A percentile compares a stretch with the other conserved stretches of the same genome.
These are phyloP conservation scores for Diuraphis noxia DNA, from an alignment of 1,140 invertebrate genomes.

Conservation along the genomic window DNA sequence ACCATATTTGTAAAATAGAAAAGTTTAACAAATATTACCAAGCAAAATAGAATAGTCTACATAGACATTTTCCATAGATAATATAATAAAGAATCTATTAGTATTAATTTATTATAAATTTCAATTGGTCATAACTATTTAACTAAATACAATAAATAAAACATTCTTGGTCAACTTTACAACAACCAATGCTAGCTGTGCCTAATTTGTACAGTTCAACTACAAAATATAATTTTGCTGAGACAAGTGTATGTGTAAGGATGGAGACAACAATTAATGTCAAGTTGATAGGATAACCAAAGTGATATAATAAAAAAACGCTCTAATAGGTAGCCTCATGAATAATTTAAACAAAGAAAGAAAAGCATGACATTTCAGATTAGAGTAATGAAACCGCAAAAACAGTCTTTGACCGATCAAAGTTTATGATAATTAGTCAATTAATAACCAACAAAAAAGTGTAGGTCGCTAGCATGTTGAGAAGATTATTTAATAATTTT, in stretches of 20 bases:
- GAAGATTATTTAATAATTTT: not conserved
- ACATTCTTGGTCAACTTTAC: not conserved
- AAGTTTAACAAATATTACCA: not conserved
- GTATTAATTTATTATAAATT: not conserved
- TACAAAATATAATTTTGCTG: not conserved
- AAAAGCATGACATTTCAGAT: not conserved
- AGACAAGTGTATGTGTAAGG: not conserved
- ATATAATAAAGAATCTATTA: not conserved
- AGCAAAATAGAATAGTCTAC: not conserved
- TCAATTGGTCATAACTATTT: not conserved
- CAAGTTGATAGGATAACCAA: not conserved
- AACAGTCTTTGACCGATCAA: not conserved
- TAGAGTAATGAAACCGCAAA: not conserved
- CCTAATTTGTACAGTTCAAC: not conserved
- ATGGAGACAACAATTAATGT: not conserved
- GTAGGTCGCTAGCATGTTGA: not conserved
- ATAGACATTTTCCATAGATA: not conserved
- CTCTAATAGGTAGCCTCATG: not conserved
- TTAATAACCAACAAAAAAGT: not conserved
- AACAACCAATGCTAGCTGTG: not conserved
- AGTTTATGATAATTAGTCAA: not conserved
- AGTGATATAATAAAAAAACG: not conserved
- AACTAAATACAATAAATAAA: not conserved
- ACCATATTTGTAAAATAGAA: not conserved
- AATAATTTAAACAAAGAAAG: not conserved